Evolutionary conservation across 2,888 invertebrate genomes (phyloP), one percentile per base, ranked within the genome.

Genomic region (Anaspis maculata): DNA sequence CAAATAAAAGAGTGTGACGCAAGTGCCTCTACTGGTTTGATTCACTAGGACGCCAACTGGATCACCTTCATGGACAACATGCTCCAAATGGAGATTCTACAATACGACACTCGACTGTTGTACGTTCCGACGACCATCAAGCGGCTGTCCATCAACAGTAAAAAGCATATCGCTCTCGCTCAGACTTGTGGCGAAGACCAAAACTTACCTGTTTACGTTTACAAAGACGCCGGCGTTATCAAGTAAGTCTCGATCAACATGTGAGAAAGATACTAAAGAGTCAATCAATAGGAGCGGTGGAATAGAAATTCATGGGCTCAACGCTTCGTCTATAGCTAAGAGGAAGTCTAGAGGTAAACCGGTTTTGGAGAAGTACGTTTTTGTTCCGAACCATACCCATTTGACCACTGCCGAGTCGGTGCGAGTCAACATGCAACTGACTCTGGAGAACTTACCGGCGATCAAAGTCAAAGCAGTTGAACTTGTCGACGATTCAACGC

Each of bases 31-130:
- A n/a, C n/a, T n/a, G n/a, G n/a, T n/a, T n/a, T n/a, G n/a, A n/a
- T 50, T 6, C 27, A 37, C 32, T 50, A 49, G 50, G 33, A 42
- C 3, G 34, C 39, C 13, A 86, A 88, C 64, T 91, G 88, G 88
- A 80, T 88, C 6, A 75, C 86, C 1, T 89, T 86, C 64, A 76
- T 90, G 70, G 90, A 90, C 63, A 83, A 83, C 28, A 79, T 90
- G 77, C 69, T 90, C 9, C 90, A 90, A 62, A 73, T 84, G 47
- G 36, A 44, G 2, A 79, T 88, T 30, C 56, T 86, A 9, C 74
- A 76, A 9, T 68, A 74, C 19, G 77, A 3, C 72, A 74, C 2
- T 1, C 30, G 36, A 26, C 7, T 24, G 1, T 71, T 87, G 3
- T 72, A 77, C 52, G 72, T 88, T 1, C 87, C 87, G 0, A 73